Evolutionary conservation across 2,797 vertebrate genomes (phyloP).

Genomic region (Hoplostethus atlanticus): DNA sequence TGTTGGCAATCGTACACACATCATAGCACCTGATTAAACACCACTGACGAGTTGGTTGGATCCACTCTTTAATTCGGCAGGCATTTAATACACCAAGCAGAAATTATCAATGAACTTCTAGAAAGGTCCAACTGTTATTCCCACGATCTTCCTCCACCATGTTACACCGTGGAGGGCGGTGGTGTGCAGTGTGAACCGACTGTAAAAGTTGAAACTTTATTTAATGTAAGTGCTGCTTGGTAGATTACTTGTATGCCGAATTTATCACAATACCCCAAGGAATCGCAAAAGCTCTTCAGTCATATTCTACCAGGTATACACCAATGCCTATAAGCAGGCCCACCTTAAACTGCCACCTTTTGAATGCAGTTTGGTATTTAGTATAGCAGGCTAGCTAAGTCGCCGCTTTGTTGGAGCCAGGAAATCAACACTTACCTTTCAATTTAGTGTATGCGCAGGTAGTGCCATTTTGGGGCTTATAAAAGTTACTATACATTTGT

Average conservation of each 20-base stretch:
- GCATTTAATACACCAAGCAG: too few species aligned
- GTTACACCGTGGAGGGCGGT: too few species aligned
- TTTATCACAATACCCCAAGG: rapidly evolving
- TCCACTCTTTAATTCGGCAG: too few species aligned
- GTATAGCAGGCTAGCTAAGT: conserved; percentile 39
- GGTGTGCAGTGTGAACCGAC: too few species aligned
- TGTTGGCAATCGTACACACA: too few species aligned
- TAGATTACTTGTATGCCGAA: conserved; percentile 12
- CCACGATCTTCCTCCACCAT: too few species aligned
- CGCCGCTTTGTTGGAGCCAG: not conserved
- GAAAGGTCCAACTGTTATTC: too few species aligned
- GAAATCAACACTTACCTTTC: conserved; percentile 63
- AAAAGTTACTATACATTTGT: conserved; percentile 50
- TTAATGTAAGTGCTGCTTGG: not conserved
- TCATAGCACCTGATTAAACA: too few species aligned
- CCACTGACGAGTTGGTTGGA: too few species aligned
- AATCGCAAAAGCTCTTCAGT: rapidly evolving
- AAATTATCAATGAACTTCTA: too few species aligned
- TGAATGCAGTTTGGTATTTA: not conserved
- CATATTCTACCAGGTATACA: rapidly evolving
- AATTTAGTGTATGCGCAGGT: conserved; percentile 53
- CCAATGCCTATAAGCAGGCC: rapidly evolving
- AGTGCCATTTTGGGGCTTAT: conserved; percentile 55
- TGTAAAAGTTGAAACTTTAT: not conserved
- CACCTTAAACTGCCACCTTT: not conserved